Base-by-base conservation (phyloP, 2,888 invertebrate species). In the Diogma glabrata region DNA sequence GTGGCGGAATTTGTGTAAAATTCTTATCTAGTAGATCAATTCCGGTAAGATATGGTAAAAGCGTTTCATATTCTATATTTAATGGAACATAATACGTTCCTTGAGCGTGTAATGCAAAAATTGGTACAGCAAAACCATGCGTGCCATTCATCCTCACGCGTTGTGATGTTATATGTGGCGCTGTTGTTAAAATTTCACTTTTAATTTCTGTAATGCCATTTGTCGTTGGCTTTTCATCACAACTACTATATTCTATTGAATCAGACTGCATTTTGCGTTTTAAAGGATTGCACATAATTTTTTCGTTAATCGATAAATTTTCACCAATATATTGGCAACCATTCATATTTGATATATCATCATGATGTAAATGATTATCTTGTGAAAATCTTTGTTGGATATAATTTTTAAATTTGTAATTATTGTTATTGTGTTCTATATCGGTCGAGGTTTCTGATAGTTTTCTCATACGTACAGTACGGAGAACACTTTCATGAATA, bases 391-490 rank as follows among this genome's bases (percentile, higher is more conserved):
- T 75, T 65, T 92, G 83, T 63, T 93, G 91, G 58, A 95, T 94
- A 64, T 86, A 88, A 61, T 88, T 93, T 72, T 95, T 95, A 73
- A 92, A 94, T 72, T 94, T 94, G 73, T 93, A 94, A 59, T 78
- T 78, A 46, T 77, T 67, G 52, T 59, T 58, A 56, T 70, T 69
- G 60, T 64, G 72, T 59, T 68, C 74, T 61, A 70, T 73, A 53
- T 75, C 74, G 12, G 30, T 48, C 51, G 69, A 69, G 14, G 67
- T 68, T 56, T 70, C 70, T 4, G 70, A 70, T 33, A 66, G 66
- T 57, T 69, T 69, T 47, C 70, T 65, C 60, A 68, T 63, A 12
- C 70, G 63, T 4, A 55, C 56, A 3, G 56, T 47, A 19, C 54
- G 52, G 16, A 57, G 36, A 16, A 54, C 54, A 46, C 51, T 55